Conservation (phyloP, 2,113 vertebrate genomes). For the Ctenomys sociabilis region DNA sequence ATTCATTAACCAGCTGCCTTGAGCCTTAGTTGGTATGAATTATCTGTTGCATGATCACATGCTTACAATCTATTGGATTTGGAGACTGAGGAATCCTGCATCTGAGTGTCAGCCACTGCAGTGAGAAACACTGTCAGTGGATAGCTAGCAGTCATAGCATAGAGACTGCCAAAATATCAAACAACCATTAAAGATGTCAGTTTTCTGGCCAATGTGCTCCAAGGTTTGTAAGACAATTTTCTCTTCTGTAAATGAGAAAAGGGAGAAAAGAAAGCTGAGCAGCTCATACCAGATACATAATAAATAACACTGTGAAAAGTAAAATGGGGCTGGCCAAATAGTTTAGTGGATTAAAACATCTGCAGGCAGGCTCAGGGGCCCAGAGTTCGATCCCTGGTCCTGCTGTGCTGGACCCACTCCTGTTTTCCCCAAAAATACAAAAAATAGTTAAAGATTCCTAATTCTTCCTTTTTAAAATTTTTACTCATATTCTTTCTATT, state of each 20-base stretch:
- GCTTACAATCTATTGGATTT: background rate
- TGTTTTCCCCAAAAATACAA: too few species aligned
- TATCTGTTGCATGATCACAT: background rate
- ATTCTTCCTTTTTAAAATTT: background rate
- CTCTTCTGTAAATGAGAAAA: background rate
- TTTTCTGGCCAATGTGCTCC: background rate
- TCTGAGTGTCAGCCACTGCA: background rate
- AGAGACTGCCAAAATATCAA: background rate
- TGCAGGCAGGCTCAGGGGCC: too few species aligned
- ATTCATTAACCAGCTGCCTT: background rate
- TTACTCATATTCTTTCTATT: background rate
- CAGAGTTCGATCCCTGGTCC: too few species aligned
- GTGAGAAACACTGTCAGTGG: background rate
- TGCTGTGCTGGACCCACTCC: too few species aligned
- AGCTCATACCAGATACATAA: background rate
- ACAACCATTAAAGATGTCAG: background rate
- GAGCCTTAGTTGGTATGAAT: accelerated
- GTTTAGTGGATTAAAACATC: too few species aligned
- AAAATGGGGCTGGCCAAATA: background rate
- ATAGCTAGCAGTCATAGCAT: background rate
- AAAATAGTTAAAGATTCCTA: background rate
- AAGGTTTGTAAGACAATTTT: background rate
- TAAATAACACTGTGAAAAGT: background rate
- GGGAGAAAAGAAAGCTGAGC: constrained; percentile 17
- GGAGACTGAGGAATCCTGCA: background rate